These are phyloP conservation scores for Arctocebus calabarensis DNA, from an alignment of 2,797 vertebrate species.

Conservation along the genomic window DNA sequence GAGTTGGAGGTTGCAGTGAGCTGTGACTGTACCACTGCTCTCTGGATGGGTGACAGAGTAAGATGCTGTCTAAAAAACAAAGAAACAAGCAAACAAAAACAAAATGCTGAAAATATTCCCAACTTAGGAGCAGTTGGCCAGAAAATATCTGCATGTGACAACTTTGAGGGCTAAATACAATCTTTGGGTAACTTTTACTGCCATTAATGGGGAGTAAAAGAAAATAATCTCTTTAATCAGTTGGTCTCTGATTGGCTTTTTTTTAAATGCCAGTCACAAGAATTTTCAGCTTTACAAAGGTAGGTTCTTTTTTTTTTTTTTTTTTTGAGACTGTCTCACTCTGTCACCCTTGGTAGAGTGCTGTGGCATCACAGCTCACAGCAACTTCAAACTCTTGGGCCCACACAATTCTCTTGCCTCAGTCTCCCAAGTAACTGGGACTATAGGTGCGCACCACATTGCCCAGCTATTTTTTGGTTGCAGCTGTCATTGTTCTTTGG, in stretches of 20 bases:
- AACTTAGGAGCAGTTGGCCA: not conserved
- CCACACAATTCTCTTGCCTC: too few species aligned
- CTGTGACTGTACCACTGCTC: not conserved
- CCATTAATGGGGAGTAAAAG: not conserved
- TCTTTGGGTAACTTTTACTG: not conserved
- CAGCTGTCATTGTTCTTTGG: too few species aligned
- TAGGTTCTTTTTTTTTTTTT: not conserved
- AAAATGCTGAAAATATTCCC: not conserved
- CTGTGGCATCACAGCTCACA: too few species aligned
- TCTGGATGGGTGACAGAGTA: not conserved
- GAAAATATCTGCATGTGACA: conserved; percentile 3
- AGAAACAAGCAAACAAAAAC: not conserved
- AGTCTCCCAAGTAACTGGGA: too few species aligned
- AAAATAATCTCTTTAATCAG: not conserved
- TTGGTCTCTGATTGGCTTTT: not conserved
- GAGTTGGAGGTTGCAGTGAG: not conserved
- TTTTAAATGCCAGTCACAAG: not conserved
- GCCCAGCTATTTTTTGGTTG: too few species aligned
- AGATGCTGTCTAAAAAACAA: not conserved
- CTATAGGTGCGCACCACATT: too few species aligned
- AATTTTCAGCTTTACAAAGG: not conserved
- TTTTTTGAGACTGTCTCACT: not conserved
- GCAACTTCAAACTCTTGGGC: too few species aligned
- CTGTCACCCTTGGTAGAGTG: too few species aligned
- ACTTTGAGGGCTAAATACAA: not conserved